Percentiles rank a stretch among this genome's conserved stretches.
Conservation (phyloP, 2,888 invertebrate genomes). For the Drosophila kuntzei region DNA sequence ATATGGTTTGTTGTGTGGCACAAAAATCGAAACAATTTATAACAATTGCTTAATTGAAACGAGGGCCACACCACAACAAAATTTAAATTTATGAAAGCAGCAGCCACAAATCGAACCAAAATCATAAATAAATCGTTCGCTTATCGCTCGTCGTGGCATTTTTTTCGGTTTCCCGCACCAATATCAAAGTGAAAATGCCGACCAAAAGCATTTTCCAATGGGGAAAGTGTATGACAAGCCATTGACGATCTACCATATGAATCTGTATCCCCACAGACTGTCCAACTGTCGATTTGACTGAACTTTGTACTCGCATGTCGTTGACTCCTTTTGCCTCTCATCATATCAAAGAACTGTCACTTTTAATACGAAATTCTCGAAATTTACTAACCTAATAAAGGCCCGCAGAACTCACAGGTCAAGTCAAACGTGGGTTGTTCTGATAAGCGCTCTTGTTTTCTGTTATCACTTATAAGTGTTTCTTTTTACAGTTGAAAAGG, state of each 20-base stretch:
- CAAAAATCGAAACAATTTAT: conserved; percentile 66
- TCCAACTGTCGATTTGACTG: not conserved
- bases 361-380: conserved; percentile 29
- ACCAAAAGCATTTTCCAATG: conserved; percentile 50
- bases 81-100: conserved; percentile 76
- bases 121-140: conserved; percentile 78
- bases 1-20: conserved; percentile 34
- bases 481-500: conserved; percentile 1
- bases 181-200: conserved; percentile 73
- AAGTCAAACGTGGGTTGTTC: conserved; percentile 35
- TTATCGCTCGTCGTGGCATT: conserved; percentile 58
- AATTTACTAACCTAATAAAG: conserved; percentile 34
- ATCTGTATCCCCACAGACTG: conserved; percentile 28
- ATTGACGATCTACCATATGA: conserved; percentile 21
- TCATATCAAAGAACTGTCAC: conserved; percentile 45
- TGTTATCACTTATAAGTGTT: conserved; percentile 19
- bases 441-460: conserved; percentile 35
- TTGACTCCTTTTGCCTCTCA: conserved; percentile 9
- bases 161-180: conserved; percentile 27
- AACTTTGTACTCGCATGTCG: conserved; percentile 39
- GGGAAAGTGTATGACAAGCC: conserved; percentile 49
- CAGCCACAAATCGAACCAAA: conserved; percentile 64
- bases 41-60: conserved; percentile 78
- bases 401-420: conserved; percentile 38
- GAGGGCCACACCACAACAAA: conserved; percentile 41